A percentile compares a stretch with the other conserved stretches of the same genome.
Conservation (phyloP, 2,888 invertebrate genomes). For the Meta bourneti region DNA sequence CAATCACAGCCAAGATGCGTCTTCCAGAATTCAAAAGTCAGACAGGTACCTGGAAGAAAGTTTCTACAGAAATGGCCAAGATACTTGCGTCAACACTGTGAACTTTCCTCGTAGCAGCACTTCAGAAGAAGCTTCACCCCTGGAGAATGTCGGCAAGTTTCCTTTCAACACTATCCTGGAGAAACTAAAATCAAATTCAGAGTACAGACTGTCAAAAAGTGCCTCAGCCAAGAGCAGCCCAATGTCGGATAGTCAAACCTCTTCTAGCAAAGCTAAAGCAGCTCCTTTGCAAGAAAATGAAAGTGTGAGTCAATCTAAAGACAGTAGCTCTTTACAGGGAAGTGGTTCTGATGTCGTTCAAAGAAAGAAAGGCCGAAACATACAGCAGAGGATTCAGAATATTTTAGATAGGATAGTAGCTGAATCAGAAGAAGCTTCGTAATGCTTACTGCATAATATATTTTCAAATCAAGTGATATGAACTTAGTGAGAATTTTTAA, state of each 20-base stretch:
- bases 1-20: background rate
- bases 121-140: conserved; percentile 14
- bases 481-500: conserved; percentile 66
- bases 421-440: conserved; percentile 71
- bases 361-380: conserved; percentile 56
- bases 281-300: conserved; percentile 7
- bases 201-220: conserved; percentile 55
- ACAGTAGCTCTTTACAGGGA: conserved; percentile 13
- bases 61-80: conserved; percentile 21
- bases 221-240: conserved; percentile 16
- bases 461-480: conserved; percentile 63
- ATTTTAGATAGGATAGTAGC: conserved; percentile 71
- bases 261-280: background rate
- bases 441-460: conserved; percentile 24
- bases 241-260: background rate
- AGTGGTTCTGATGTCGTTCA: conserved; percentile 21
- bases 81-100: conserved; percentile 20
- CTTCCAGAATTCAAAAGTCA: conserved; percentile 19
- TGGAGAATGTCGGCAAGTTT: conserved; percentile 42
- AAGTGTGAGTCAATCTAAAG: conserved; percentile 11
- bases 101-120: conserved; percentile 15
- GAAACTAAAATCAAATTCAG: conserved; percentile 66
- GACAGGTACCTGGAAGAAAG: conserved; percentile 25
- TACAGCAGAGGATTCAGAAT: conserved; percentile 71
- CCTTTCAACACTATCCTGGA: conserved; percentile 69